Evolutionary conservation across 2,888 invertebrate species (phyloP).

Genomic region (Leptarthrus brevirostris): DNA sequence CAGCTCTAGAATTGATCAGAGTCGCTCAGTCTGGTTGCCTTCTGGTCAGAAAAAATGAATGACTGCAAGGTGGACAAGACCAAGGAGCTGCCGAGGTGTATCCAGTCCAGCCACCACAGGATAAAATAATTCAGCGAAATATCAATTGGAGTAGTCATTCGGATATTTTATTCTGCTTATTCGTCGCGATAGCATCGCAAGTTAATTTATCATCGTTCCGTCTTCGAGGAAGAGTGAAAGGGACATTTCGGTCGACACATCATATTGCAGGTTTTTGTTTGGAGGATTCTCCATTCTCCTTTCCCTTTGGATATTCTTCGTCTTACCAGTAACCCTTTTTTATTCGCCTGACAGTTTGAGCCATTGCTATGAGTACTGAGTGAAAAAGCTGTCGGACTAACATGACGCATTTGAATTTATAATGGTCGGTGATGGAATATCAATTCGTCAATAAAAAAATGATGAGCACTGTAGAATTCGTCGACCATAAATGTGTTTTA

Average conservation of each 20-base stretch:
- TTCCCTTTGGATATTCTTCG: neutral
- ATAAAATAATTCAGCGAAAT: conserved; percentile 52
- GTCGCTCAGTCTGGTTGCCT: conserved; percentile 36
- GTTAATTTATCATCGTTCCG: conserved; percentile 58
- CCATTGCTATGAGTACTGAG: conserved; percentile 27
- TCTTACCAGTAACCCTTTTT: conserved; percentile 3
- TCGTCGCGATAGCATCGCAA: conserved; percentile 56
- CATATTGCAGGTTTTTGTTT: conserved; percentile 48
- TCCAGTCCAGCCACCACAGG: conserved; percentile 35
- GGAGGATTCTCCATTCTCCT: conserved; percentile 16
- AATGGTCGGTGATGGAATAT: conserved; percentile 57
- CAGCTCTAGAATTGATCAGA: neutral
- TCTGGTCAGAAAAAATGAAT: conserved; percentile 42
- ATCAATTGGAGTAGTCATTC: conserved; percentile 54
- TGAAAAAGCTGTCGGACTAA: conserved; percentile 57
- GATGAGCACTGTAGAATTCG: conserved; percentile 13
- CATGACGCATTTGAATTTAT: conserved; percentile 58
- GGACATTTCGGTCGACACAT: conserved; percentile 51
- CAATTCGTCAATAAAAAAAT: conserved; percentile 54
- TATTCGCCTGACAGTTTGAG: conserved; percentile 31
- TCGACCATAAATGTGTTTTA: conserved; percentile 30
- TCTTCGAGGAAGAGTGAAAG: conserved; percentile 54
- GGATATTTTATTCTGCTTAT: conserved; percentile 53
- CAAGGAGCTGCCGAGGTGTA: conserved; percentile 22
- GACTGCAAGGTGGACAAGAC: conserved; percentile 43